Evolutionary conservation across 2,888 invertebrate species (phyloP).

Genomic region (Myopa tessellatipennis): DNA sequence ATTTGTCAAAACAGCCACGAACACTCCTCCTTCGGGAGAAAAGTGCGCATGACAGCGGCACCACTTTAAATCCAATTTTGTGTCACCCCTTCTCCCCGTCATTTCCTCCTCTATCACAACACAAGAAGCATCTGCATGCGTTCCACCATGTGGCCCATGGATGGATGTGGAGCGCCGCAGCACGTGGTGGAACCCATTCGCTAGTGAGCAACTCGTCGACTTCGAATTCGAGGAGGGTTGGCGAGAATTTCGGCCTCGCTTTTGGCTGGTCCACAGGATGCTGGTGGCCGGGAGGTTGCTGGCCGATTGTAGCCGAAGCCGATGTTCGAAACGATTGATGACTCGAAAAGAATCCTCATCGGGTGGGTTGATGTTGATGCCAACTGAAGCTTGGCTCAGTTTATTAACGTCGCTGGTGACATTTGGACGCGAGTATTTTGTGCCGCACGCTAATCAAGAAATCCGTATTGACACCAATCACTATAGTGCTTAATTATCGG

Average conservation of each 20-base stretch:
- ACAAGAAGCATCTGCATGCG: constrained; percentile 39
- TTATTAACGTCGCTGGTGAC: constrained; percentile 59
- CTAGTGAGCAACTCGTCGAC: neutral
- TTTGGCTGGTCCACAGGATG: constrained; percentile 24
- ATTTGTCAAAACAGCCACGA: constrained; percentile 63
- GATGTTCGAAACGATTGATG: constrained; percentile 26
- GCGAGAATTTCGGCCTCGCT: neutral
- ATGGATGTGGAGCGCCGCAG: constrained; percentile 55
- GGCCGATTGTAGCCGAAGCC: constrained; percentile 35
- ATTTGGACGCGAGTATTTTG: constrained; percentile 53
- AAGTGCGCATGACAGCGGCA: constrained; percentile 58
- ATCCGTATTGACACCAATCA: neutral
- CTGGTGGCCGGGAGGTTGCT: constrained; percentile 10
- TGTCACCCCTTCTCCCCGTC: neutral
- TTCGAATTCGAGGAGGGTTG: constrained; percentile 42
- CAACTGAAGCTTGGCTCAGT: constrained; percentile 52
- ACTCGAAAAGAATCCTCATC: neutral
- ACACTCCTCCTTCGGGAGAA: constrained; percentile 62
- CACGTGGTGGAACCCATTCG: constrained; percentile 62
- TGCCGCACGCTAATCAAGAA: neutral
- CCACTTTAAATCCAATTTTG: constrained; percentile 28
- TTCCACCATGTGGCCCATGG: constrained; percentile 60
- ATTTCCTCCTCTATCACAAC: constrained; percentile 45
- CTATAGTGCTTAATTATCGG: constrained; percentile 17
- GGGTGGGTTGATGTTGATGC: constrained; percentile 33